Conservation (phyloP, 2,797 vertebrate species). For the Coregonus sp. region DNA sequence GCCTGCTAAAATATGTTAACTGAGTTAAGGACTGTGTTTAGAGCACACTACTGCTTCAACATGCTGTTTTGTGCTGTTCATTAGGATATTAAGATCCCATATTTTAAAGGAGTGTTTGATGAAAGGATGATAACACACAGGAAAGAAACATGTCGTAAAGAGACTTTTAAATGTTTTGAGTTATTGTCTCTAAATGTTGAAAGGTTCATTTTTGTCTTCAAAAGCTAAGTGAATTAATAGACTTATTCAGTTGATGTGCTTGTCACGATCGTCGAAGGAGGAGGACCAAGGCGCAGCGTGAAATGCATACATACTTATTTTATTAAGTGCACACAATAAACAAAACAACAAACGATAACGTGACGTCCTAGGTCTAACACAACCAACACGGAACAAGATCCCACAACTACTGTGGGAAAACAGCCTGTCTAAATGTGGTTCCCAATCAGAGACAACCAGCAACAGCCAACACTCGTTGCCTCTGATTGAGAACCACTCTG, state of each 20-base stretch:
- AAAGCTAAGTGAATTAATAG: neutral
- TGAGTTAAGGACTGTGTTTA: conserved; percentile 37
- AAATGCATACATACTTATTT: no score
- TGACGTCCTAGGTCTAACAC: no score
- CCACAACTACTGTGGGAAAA: no score
- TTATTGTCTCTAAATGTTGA: neutral
- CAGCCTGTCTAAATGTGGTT: no score
- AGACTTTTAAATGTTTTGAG: neutral
- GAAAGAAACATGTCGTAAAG: neutral
- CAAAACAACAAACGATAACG: no score
- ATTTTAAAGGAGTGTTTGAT: conserved; percentile 27
- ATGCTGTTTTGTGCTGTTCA: conserved; percentile 34
- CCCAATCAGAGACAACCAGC: no score
- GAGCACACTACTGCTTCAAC: conserved; percentile 31
- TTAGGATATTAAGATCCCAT: conserved; percentile 33
- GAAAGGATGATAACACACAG: neutral
- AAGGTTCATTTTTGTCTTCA: neutral
- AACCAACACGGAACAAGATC: no score
- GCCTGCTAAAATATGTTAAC: conserved; percentile 38
- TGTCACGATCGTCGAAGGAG: no score
- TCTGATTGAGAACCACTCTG: no score
- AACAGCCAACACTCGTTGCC: no score
- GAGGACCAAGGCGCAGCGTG: no score
- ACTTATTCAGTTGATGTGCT: neutral
- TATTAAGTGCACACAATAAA: no score